These are phyloP conservation scores for Reticulitermes lucifugus DNA, from an alignment of 2,888 invertebrate genomes.

Conservation along the genomic window DNA sequence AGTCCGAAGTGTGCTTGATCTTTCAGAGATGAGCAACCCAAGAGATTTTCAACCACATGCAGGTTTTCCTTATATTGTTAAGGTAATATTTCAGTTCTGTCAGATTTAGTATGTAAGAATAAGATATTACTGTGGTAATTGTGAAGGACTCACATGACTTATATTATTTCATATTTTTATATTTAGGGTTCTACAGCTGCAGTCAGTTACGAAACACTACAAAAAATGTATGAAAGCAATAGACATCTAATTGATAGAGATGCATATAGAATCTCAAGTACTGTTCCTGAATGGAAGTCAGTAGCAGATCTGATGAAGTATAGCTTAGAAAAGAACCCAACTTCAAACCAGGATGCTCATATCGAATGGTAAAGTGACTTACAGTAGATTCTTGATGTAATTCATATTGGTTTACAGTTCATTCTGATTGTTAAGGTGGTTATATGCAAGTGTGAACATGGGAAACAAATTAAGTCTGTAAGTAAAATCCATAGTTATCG, in stretches of 20 bases:
- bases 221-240: constrained; percentile 71
- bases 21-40: constrained; percentile 70
- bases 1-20: constrained; percentile 75
- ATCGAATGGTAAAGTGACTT: constrained; percentile 58
- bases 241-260: constrained; percentile 72
- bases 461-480: too few relatives aligned
- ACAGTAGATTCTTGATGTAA: too few relatives aligned
- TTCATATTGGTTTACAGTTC: too few relatives aligned
- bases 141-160: not conserved
- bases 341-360: constrained; percentile 58
- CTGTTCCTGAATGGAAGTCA: constrained; percentile 54
- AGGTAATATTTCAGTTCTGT: constrained; percentile 59
- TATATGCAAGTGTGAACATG: too few relatives aligned
- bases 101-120: not conserved
- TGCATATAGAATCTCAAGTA: constrained; percentile 69
- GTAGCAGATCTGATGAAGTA: constrained; percentile 57
- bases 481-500: too few relatives aligned
- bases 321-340: constrained; percentile 56
- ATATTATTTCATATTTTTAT: constrained; percentile 25
- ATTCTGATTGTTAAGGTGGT: too few relatives aligned
- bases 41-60: constrained; percentile 65
- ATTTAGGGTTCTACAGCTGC: constrained; percentile 71
- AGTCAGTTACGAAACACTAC: constrained; percentile 69
- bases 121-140: not conserved
- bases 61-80: constrained; percentile 70